Conservation (phyloP, 2,797 vertebrate genomes). For the Clarias fuscus region DNA sequence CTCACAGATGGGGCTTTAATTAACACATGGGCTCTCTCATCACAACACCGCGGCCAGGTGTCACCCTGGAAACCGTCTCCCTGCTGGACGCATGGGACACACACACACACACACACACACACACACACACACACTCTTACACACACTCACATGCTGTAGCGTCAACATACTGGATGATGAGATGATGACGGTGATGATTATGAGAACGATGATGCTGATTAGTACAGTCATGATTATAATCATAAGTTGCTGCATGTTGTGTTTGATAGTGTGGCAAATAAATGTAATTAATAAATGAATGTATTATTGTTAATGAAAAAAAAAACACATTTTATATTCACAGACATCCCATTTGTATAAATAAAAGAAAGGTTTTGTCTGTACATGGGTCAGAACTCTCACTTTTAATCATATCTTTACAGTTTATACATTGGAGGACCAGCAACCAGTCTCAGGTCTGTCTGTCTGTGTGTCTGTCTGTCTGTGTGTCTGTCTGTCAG, state of each 20-base stretch:
- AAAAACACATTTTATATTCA: too few relatives aligned
- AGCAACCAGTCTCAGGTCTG: too few relatives aligned
- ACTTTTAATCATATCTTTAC: too few relatives aligned
- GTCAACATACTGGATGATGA: conserved; percentile 3
- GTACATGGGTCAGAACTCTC: too few relatives aligned
- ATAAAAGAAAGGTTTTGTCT: too few relatives aligned
- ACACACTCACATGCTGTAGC: conserved; percentile 7
- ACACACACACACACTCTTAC: conserved; percentile 9
- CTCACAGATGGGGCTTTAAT: conserved; percentile 72
- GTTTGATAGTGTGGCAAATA: background rate
- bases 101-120: background rate
- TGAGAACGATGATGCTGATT: conserved; percentile 26
- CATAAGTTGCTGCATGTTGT: conserved; percentile 8
- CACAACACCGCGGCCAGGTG: conserved; percentile 57
- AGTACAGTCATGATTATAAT: conserved; percentile 36
- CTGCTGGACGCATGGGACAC: conserved; percentile 50
- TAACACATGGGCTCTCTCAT: conserved; percentile 63
- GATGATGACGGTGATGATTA: conserved; percentile 1
- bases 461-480: too few relatives aligned
- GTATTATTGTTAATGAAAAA: too few relatives aligned
- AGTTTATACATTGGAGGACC: too few relatives aligned
- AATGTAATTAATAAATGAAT: too few relatives aligned
- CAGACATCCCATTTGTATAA: background rate
- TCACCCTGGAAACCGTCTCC: conserved; percentile 55
- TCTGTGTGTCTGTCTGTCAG: too few relatives aligned